phyloP scores from a whole-genome alignment of 2,113 vertebrate genomes.

The Acanthochromis polyacanthus region DNA sequence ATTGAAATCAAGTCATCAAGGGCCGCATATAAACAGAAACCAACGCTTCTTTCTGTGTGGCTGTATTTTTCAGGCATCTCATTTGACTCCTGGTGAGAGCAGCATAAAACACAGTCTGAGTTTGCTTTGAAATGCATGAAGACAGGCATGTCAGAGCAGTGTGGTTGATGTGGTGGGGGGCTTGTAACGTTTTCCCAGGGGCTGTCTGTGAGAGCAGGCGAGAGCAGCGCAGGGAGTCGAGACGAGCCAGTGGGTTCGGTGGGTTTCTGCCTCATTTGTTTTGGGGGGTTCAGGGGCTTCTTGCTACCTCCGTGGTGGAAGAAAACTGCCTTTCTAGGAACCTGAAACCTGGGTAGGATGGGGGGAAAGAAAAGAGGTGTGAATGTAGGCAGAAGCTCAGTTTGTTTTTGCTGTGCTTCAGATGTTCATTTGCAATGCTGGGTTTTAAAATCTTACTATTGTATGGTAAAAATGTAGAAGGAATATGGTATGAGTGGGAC shows the following conservation, averaged over 20 bases:
- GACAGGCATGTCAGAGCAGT: constrained; percentile 52
- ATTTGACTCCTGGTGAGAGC: constrained; percentile 36
- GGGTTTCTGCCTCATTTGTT: constrained; percentile 68
- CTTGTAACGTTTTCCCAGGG: constrained; percentile 66
- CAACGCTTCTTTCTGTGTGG: constrained; percentile 16
- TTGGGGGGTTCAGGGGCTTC: constrained; percentile 65
- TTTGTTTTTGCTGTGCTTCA: constrained; percentile 40
- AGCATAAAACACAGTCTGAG: not conserved
- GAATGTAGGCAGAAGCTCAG: constrained; percentile 1
- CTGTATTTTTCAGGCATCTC: constrained; percentile 38
- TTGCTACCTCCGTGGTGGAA: constrained; percentile 50
- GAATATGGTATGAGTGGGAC: not conserved
- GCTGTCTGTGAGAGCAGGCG: constrained; percentile 64
- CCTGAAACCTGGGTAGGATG: constrained; percentile 57
- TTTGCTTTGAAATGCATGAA: constrained; percentile 56
- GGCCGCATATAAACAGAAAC: constrained; percentile 27
- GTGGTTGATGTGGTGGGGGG: constrained; percentile 78
- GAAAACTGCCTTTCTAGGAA: constrained; percentile 82
- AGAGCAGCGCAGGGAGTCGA: constrained; percentile 65
- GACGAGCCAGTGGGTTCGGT: constrained; percentile 74
- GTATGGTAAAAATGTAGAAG: not conserved
- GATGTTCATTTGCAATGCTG: not conserved
- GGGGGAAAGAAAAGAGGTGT: not conserved
- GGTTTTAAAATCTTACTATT: not conserved
- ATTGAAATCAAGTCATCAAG: constrained; percentile 68